Percentiles rank a stretch among this genome's conserved stretches.
phyloP scores from a whole-genome alignment of 2,113 vertebrate genomes.

The Poecile atricapillus region DNA sequence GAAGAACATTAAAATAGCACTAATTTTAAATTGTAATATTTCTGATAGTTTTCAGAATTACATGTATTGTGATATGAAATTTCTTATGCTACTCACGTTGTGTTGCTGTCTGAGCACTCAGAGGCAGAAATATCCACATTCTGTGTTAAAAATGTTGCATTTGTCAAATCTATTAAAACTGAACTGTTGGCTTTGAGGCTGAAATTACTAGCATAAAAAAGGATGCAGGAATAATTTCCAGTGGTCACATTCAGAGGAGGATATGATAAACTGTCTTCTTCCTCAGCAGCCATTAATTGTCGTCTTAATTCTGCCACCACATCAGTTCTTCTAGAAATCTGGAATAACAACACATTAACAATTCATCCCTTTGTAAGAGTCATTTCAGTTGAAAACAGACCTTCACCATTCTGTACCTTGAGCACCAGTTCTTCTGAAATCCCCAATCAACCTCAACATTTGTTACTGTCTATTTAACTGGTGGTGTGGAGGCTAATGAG shows the following conservation, averaged over 20 bases:
- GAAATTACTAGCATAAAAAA: conserved; percentile 65
- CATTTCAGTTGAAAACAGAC: not conserved
- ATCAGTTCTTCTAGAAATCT: conserved; percentile 51
- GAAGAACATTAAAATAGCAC: not conserved
- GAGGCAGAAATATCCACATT: conserved; percentile 44
- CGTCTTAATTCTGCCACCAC: conserved; percentile 5
- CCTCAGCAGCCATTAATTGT: conserved; percentile 51
- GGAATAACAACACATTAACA: conserved; percentile 6
- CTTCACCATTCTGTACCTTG: not conserved
- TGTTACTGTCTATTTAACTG: not conserved
- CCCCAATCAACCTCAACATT: not conserved
- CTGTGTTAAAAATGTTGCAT: conserved; percentile 50
- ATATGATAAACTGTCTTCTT: conserved; percentile 6
- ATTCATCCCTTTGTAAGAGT: not conserved
- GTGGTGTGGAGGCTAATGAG: not conserved
- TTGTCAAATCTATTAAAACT: conserved; percentile 50
- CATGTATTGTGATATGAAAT: not conserved
- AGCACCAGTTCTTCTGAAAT: not conserved
- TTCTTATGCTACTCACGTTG: conserved; percentile 59
- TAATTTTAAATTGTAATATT: not conserved
- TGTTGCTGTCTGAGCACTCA: conserved; percentile 54
- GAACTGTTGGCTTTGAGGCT: conserved; percentile 28
- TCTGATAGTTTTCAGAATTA: not conserved
- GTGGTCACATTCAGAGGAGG: conserved; percentile 61
- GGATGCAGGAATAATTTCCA: conserved; percentile 61